phyloP scores from a whole-genome alignment of 2,797 vertebrate species.

The Tiaroga cobitis region DNA sequence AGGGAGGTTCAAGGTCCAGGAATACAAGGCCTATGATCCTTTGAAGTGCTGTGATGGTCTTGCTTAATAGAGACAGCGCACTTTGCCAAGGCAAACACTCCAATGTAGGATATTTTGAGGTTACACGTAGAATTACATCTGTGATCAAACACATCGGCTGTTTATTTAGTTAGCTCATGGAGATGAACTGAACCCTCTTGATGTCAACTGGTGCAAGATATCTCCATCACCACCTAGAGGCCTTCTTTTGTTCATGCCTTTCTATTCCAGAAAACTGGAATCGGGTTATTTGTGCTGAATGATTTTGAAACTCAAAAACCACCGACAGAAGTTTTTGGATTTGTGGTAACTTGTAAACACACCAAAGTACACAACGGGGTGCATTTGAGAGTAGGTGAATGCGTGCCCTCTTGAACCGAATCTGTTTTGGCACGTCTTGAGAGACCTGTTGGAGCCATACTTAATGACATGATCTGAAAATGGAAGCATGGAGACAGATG shows the following conservation, averaged over 20 bases:
- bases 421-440: constrained; percentile 33
- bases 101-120: constrained; percentile 74
- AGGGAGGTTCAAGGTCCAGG: constrained; percentile 72
- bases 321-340: constrained; percentile 7
- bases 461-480: constrained; percentile 55
- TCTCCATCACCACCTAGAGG: constrained; percentile 51
- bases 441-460: constrained; percentile 32
- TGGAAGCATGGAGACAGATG: constrained; percentile 42
- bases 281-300: background rate
- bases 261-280: constrained; percentile 26
- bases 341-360: constrained; percentile 37
- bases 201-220: constrained; percentile 57
- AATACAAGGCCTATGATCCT: constrained; percentile 67
- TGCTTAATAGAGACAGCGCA: constrained; percentile 75
- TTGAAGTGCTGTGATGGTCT: constrained; percentile 82
- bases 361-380: constrained; percentile 26
- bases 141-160: constrained; percentile 67
- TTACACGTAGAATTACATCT: constrained; percentile 62
- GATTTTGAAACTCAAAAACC: background rate
- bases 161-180: constrained; percentile 63
- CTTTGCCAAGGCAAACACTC: constrained; percentile 83
- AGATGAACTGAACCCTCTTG: constrained; percentile 50
- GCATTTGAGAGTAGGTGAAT: constrained; percentile 35
- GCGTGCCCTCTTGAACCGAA: constrained; percentile 14
- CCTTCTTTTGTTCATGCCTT: constrained; percentile 43